A percentile compares a stretch with the other conserved stretches of the same genome.
Evolutionary conservation across 2,113 vertebrate genomes (phyloP).

Genomic region (Callospermophilus lateralis): DNA sequence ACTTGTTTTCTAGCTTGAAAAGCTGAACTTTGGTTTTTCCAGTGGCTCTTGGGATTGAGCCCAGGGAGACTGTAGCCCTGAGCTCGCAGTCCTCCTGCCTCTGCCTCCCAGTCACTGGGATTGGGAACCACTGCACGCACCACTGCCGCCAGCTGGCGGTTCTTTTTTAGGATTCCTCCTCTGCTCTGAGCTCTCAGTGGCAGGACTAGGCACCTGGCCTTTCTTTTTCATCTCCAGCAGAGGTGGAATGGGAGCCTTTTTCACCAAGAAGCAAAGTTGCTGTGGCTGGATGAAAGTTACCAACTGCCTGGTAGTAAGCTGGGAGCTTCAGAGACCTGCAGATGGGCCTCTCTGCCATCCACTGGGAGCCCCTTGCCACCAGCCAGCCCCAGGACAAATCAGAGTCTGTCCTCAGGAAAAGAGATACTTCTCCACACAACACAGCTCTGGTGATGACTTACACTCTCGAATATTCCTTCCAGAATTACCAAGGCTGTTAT

Average conservation of each 20-base stretch:
- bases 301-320: neutral
- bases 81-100: neutral
- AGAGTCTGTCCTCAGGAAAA: neutral
- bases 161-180: neutral
- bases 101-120: too few species aligned
- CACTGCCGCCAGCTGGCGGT: too few species aligned
- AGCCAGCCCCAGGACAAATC: neutral
- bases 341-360: rapidly evolving
- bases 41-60: too few species aligned
- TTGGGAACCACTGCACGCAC: too few species aligned
- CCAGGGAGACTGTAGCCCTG: too few species aligned
- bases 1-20: neutral
- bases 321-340: neutral
- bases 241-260: neutral
- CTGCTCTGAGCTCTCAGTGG: neutral
- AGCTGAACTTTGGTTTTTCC: too few species aligned
- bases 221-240: neutral
- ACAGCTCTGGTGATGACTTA: neutral
- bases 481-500: rapidly evolving
- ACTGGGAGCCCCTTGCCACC: neutral
- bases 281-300: neutral
- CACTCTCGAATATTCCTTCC: neutral
- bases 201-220: neutral
- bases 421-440: rapidly evolving
- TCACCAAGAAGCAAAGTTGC: neutral